Percentiles rank a stretch among this genome's conserved stretches.
phyloP scores from a whole-genome alignment of 2,113 vertebrate genomes.

The Leucosticte australis region DNA sequence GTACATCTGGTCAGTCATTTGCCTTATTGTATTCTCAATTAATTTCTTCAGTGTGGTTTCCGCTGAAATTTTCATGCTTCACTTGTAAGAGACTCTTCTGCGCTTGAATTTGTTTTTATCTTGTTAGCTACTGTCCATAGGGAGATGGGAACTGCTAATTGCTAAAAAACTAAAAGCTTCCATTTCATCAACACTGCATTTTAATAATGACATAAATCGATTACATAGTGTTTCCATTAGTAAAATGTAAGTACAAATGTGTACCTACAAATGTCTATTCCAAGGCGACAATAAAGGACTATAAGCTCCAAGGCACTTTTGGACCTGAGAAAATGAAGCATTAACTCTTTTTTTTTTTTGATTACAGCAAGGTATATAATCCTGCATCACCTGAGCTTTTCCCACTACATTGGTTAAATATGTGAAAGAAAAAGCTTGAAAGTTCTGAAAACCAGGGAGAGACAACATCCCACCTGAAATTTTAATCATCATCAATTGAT shows the following conservation, averaged over 20 bases:
- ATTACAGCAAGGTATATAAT: neutral
- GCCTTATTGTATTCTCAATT: neutral
- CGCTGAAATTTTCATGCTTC: neutral
- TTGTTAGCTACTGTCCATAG: neutral
- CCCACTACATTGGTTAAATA: accelerated
- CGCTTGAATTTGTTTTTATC: neutral
- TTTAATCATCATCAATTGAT: accelerated
- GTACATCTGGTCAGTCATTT: neutral
- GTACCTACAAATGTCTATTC: neutral
- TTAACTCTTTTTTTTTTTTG: neutral
- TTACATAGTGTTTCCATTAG: neutral
- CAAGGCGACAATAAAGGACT: neutral
- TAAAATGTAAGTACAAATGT: neutral
- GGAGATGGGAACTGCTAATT: neutral
- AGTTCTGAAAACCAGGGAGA: neutral
- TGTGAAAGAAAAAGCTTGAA: neutral
- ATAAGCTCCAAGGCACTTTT: neutral
- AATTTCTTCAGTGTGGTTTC: neutral
- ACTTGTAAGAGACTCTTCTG: neutral
- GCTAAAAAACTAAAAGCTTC: neutral
- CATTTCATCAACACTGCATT: neutral
- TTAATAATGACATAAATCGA: neutral
- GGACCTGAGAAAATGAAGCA: neutral
- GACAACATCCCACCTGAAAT: neutral
- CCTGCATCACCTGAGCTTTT: neutral